These are phyloP conservation scores for Acanthiza pusilla DNA, from an alignment of 2,797 vertebrate genomes.

Conservation along the genomic window DNA sequence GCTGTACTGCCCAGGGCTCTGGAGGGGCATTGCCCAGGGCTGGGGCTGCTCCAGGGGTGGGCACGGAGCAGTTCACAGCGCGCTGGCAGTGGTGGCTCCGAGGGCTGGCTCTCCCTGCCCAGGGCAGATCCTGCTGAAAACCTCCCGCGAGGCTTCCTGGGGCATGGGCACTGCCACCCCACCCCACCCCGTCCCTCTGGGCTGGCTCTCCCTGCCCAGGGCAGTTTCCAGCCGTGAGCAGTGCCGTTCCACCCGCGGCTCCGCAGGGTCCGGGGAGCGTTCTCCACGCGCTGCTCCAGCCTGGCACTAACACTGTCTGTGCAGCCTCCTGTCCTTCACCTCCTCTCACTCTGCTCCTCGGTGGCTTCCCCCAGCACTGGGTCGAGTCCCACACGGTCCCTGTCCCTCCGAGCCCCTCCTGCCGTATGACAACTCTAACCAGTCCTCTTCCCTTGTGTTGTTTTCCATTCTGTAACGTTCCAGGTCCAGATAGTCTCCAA, in stretches of 20 bases:
- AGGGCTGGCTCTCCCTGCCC: neutral
- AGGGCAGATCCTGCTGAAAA: neutral
- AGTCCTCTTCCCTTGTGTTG: conserved; percentile 77
- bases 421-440: conserved; percentile 70
- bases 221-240: fast-evolving
- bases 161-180: neutral
- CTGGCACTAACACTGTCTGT: conserved; percentile 29
- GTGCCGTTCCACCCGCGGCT: neutral
- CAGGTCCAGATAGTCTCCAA: conserved; percentile 99
- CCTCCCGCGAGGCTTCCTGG: neutral
- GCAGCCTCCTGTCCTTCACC: conserved; percentile 10
- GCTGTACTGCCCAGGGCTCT: neutral
- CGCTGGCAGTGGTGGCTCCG: neutral
- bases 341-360: neutral
- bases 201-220: neutral
- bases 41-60: neutral
- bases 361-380: neutral
- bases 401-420: neutral
- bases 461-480: conserved; percentile 82
- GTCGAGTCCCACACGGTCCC: neutral
- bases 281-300: neutral
- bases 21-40: fast-evolving
- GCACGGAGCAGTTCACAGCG: fast-evolving
- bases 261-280: neutral
- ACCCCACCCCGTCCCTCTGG: neutral